Conservation (phyloP, 2,888 invertebrate species). For the Pachymerium ferrugineum region DNA sequence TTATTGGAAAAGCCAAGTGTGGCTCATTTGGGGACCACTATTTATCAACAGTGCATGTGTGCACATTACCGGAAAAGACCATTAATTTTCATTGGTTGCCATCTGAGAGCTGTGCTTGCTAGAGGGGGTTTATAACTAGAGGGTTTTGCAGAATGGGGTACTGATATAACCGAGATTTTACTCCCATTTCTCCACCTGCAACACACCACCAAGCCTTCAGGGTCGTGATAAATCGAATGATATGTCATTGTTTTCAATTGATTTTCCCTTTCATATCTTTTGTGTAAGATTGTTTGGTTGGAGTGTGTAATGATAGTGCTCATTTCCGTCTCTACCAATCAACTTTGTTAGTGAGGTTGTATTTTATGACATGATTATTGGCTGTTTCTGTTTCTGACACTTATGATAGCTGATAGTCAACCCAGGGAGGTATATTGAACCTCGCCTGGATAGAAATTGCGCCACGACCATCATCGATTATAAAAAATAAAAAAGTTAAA, state of each 20-base stretch:
- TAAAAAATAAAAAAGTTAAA: too few species aligned
- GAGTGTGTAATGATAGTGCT: conserved; percentile 8
- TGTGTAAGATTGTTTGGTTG: conserved; percentile 19
- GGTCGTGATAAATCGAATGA: background rate
- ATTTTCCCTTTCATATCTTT: conserved; percentile 8
- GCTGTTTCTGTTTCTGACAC: background rate
- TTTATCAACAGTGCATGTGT: conserved; percentile 1
- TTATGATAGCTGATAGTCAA: background rate
- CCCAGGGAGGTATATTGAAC: background rate
- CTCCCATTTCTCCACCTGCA: too few species aligned
- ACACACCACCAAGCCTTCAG: background rate
- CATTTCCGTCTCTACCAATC: conserved; percentile 6
- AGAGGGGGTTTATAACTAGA: background rate
- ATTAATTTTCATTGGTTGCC: conserved; percentile 17
- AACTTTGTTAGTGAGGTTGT: background rate
- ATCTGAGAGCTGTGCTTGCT: background rate
- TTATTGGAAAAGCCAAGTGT: background rate
- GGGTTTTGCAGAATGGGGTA: background rate
- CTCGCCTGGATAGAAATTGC: background rate
- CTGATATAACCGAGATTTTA: background rate
- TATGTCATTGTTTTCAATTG: conserved; percentile 21
- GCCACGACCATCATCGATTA: background rate
- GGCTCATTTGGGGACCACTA: background rate
- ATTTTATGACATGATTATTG: conserved; percentile 19
- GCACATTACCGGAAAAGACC: background rate